Conservation (phyloP, 2,888 invertebrate species). For the Druceiella hillmani region DNA sequence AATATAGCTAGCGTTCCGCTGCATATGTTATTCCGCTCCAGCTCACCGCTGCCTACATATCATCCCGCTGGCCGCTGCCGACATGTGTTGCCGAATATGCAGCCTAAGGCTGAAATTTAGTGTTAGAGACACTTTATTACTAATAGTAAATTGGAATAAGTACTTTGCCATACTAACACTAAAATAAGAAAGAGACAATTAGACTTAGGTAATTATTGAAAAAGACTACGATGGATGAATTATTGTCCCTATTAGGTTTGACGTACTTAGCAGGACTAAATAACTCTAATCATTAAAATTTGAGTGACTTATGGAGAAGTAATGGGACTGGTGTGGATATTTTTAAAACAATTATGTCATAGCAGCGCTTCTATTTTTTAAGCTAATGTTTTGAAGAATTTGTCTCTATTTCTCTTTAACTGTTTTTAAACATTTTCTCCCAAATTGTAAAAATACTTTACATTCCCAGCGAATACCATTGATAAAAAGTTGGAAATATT, state of each 20-base stretch:
- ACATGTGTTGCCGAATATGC: too few species aligned
- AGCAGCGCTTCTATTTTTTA: conserved; percentile 5
- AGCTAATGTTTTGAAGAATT: conserved; percentile 4
- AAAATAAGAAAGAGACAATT: background rate
- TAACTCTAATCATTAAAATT: conserved; percentile 11
- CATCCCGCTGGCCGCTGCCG: too few species aligned
- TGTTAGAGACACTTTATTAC: conserved; percentile 3
- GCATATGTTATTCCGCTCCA: too few species aligned
- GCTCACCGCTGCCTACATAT: too few species aligned
- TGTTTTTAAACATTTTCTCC: too few species aligned
- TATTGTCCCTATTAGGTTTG: conserved; percentile 15
- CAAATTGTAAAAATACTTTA: too few species aligned
- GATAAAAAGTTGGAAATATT: too few species aligned
- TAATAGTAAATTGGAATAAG: conserved; percentile 3
- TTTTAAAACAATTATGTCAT: conserved; percentile 15
- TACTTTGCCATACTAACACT: conserved; percentile 5
- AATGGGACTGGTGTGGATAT: conserved; percentile 17
- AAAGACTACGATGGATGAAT: conserved; percentile 12
- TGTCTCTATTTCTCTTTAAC: too few species aligned
- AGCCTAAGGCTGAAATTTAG: background rate
- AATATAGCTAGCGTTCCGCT: too few species aligned
- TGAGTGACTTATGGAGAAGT: conserved; percentile 14
- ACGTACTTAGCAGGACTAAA: conserved; percentile 15
- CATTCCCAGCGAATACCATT: too few species aligned
- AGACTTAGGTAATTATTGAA: conserved; percentile 2